A percentile compares a stretch with the other conserved stretches of the same genome.
Evolutionary conservation across 2,113 vertebrate genomes (phyloP).

Genomic region (Sitta europaea): DNA sequence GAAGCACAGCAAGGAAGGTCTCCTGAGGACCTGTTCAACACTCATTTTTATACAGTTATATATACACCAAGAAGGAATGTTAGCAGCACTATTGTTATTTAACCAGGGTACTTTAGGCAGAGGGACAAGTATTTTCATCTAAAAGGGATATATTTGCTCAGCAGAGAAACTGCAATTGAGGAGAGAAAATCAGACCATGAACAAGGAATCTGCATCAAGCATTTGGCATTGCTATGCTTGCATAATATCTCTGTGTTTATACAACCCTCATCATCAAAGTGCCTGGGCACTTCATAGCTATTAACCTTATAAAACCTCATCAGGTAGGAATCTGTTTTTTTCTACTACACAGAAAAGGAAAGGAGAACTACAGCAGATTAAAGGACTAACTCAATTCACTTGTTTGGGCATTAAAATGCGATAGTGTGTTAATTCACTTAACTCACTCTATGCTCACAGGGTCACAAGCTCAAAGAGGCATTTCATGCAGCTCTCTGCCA

Average conservation of each 20-base stretch:
- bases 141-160: background rate
- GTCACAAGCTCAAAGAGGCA: background rate
- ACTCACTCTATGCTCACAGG: background rate
- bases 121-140: background rate
- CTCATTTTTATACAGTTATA: background rate
- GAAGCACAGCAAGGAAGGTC: background rate
- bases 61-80: background rate
- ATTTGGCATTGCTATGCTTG: background rate
- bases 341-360: background rate
- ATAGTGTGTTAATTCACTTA: background rate
- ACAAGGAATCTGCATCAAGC: background rate
- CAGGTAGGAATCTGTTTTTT: background rate
- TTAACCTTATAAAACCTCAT: background rate
- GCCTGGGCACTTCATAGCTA: background rate
- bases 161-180: background rate
- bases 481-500: background rate
- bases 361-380: background rate
- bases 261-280: background rate
- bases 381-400: background rate
- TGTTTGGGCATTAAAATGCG: background rate
- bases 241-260: background rate
- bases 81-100: background rate
- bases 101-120: background rate
- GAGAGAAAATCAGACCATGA: background rate
- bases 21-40: background rate